Evolutionary conservation across 1,140 invertebrate species (phyloP), one percentile per base, ranked within the genome.

Genomic region (Zaprionus gabonicus): DNA sequence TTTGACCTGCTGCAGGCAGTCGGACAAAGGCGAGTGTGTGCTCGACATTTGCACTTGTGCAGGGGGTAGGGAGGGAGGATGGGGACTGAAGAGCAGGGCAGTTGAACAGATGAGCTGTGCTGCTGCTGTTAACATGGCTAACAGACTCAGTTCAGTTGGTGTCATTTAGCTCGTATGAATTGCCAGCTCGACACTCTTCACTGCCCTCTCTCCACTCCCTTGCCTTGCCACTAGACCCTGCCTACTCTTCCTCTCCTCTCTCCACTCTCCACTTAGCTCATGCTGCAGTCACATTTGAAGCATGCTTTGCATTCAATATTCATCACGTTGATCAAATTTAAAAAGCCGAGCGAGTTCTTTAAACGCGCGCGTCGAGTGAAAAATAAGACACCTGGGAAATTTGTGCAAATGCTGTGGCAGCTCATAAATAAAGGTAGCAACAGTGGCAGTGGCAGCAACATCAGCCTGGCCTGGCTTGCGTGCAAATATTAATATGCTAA

Each of bases 371-470:
- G 53, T 38, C 56, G 36, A 70, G 57, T 59, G 31, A 76, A 57
- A 67, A 68, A 80, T 76, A 58, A 76, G 74, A 41, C 77, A 77
- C 77, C 65, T 72, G 77, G 77, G 77, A 80, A 80, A 80, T 80
- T 80, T 80, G 74, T 58, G 55, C 57, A 72, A 76, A 63, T 71
- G 77, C 63, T 46, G 25, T 67, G 66, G 65, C 36, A 64, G 55
- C 51, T 68, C 77, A 80, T 76, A 76, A 72, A 80, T 76, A 79
- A 76, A 51, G 56, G 55, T 27, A 28, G 17, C 55, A 58, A 36
- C 53, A 71, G 20, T 27, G 56, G 49, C 12, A 70, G 20, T 20
- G 20, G 20, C 20, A 20, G 38, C 12, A 71, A 28, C n/a, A 69
- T 41, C 27, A 27, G 51, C n/a, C 51, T 53, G 49, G 46, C 31